Conservation (phyloP, 2,113 vertebrate species). For the Bagarius yarrelli region DNA sequence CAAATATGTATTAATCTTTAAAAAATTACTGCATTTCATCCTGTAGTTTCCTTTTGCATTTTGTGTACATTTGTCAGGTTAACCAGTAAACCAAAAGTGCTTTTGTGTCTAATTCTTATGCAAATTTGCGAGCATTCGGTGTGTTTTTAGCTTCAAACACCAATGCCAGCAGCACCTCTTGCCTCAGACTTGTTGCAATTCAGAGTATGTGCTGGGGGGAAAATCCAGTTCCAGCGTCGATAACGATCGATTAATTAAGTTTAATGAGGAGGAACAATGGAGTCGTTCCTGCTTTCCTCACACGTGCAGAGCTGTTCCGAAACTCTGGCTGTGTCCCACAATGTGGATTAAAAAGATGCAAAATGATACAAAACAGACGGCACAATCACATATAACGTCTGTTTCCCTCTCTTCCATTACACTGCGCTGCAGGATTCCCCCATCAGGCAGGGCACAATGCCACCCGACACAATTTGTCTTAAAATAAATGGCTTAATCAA, state of each 20-base stretch:
- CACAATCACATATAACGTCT: slow-evolving; percentile 36
- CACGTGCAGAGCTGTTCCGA: slow-evolving; percentile 29
- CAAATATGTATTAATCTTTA: too few relatives aligned
- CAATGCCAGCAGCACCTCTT: too few relatives aligned
- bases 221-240: slow-evolving; percentile 36
- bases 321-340: slow-evolving; percentile 40
- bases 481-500: slow-evolving; percentile 57
- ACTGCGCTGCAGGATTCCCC: slow-evolving; percentile 39
- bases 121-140: background rate
- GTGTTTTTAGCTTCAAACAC: background rate
- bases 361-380: slow-evolving; percentile 35
- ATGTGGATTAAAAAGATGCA: slow-evolving; percentile 38
- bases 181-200: slow-evolving; percentile 40
- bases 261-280: slow-evolving; percentile 35
- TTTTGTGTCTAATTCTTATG: background rate
- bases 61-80: background rate
- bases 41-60: too few relatives aligned
- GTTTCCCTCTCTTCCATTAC: slow-evolving; percentile 42
- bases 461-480: slow-evolving; percentile 47
- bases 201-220: slow-evolving; percentile 8
- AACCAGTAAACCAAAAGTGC: background rate
- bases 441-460: slow-evolving; percentile 50
- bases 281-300: background rate
- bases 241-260: slow-evolving; percentile 45
- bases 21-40: too few relatives aligned